phyloP scores from a whole-genome alignment of 2,113 vertebrate species.

The Actenoides lindsayi region DNA sequence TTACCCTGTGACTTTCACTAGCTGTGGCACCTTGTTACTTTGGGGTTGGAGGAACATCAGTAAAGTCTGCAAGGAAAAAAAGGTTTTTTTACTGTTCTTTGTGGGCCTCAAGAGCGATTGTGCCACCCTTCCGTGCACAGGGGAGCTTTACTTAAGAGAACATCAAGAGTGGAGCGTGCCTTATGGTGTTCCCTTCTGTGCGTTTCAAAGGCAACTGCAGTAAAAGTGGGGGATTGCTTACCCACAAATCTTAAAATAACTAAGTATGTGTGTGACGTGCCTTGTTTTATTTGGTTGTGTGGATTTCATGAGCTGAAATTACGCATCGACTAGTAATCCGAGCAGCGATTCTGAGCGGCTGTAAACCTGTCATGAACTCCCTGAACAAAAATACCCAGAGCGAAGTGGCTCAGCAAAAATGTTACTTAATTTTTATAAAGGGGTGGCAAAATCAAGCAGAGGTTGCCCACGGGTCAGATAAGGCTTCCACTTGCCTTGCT shows the following conservation, averaged over 20 bases:
- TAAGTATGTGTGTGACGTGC: not conserved
- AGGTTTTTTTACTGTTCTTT: not conserved
- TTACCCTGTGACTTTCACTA: not conserved
- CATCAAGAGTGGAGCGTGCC: not conserved
- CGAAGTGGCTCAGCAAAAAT: not conserved
- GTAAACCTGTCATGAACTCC: not conserved
- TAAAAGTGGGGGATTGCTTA: not conserved
- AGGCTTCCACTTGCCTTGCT: not conserved
- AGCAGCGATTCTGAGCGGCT: not conserved
- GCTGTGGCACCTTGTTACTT: not conserved
- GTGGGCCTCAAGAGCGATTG: not conserved
- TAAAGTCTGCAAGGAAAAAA: not conserved
- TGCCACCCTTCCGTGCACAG: not conserved
- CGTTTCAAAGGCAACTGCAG: not conserved
- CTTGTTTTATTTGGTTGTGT: not conserved
- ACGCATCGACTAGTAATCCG: not conserved
- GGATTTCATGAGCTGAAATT: not conserved
- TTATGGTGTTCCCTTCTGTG: slow-evolving; percentile 37
- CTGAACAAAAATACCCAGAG: not conserved
- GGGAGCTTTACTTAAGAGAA: not conserved
- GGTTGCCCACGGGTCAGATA: not conserved
- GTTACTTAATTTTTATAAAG: not conserved
- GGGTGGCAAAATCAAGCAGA: not conserved
- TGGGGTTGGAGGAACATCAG: not conserved
- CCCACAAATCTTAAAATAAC: slow-evolving; percentile 13